Evolutionary conservation across 2,888 invertebrate species (phyloP), one percentile per base, ranked within the genome.

Genomic region (Catocala sponsa): DNA sequence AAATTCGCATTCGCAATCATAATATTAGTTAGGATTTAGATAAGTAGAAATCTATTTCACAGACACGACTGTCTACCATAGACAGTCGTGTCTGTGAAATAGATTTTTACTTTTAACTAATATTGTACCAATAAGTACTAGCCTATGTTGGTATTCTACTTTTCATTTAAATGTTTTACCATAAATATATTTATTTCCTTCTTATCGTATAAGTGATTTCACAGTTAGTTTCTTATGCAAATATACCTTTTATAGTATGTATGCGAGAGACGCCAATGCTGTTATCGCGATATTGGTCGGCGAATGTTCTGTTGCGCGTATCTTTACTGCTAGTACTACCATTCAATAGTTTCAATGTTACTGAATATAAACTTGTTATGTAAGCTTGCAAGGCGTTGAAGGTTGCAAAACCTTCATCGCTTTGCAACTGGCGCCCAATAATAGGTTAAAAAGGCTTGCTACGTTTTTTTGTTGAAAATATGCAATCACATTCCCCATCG

Each of bases 311-410:
- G 25, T 15, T 52, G 6, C 52, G 25, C 51, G n/a, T 52, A 52
- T 43, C 52, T 42, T 42, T 32, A 42, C 32, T n/a, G 42, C n/a
- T 35, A 0, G 51, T 51, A 43, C 25, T 9, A 42, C 15, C n/a
- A 42, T 41, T 42, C 32, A n/a, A 25, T 42, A 52, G 42, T 42
- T 52, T 52, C 15, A 25, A 43, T 42, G n/a, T 43, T 43, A n/a
- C 42, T 52, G 42, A 42, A 52, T 42, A 52, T 42, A 52, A 42
- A 32, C 42, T 43, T 42, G 52, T 52, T 43, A 42, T 51, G 38
- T 13, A 50, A 50, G 35, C 38, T 25, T 10, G 13, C 15, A 42
- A 52, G 7, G 9, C 42, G 9, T 32, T 52, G 15, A 38, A 13
- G 10, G 38, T 32, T 41, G 12, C 25, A 12, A 25, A 43, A 52